Conservation (phyloP, 2,888 invertebrate species). For the Luperina testacea region DNA sequence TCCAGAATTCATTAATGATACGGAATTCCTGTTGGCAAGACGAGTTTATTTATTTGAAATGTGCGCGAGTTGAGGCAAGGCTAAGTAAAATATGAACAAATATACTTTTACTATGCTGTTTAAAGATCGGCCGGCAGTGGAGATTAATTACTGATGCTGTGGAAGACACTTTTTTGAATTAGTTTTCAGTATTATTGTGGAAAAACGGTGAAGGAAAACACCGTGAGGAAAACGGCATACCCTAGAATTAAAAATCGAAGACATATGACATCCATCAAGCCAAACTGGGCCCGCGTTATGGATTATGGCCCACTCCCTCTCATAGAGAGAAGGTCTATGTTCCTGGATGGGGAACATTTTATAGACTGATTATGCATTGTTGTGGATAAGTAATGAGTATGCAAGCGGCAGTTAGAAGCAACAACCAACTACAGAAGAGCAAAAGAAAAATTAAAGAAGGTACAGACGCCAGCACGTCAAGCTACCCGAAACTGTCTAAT, state of each 20-base stretch:
- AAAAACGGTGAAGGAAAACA: neutral
- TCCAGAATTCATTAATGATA: slow-evolving; percentile 27
- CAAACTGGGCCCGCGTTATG: too few relatives aligned
- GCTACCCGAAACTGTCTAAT: too few relatives aligned
- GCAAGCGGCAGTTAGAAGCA: neutral
- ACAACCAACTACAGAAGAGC: neutral
- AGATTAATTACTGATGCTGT: neutral
- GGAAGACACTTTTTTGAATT: neutral
- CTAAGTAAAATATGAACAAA: slow-evolving; percentile 35
- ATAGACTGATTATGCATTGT: neutral
- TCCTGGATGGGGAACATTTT: neutral
- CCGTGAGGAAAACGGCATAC: neutral
- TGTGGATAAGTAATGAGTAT: neutral
- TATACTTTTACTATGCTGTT: slow-evolving; percentile 7
- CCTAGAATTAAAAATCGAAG: too few relatives aligned
- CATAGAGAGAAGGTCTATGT: neutral
- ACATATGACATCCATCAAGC: too few relatives aligned
- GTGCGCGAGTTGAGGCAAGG: slow-evolving; percentile 11
- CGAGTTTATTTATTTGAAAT: slow-evolving; percentile 48
- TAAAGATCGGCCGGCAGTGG: neutral
- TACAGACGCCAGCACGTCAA: neutral
- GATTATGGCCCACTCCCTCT: neutral
- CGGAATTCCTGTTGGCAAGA: slow-evolving; percentile 47
- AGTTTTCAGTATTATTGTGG: neutral
- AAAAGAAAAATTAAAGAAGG: neutral